Base-by-base conservation (phyloP, 2,113 vertebrate species). In the Rhombomys opimus region DNA sequence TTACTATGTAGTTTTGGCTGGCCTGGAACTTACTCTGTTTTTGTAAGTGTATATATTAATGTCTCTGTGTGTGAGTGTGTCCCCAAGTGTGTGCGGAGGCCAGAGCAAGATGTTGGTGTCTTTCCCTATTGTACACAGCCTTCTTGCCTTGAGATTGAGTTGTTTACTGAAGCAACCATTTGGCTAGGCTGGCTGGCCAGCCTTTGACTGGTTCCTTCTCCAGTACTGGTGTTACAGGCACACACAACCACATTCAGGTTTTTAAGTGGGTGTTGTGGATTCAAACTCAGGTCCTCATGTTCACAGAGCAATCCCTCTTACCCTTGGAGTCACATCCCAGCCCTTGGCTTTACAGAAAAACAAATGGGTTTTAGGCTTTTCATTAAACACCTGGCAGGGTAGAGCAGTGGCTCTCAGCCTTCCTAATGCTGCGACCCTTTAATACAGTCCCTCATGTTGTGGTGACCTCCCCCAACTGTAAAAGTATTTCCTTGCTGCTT, bases 171-270 rank as follows among this genome's bases (percentile, higher is more conserved):
- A 73, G 7, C 22, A 10, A 41, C 72, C 38, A 12, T 41, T 41
- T 75, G 72, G 38, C 72, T 41, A 11, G 38, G 72, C 20, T 41
- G 72, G 72, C 38, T 23, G 72, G n/a, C 72, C 38, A 38, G n/a
- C 8, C n/a, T 23, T 25, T 38, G 7, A 30, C 73, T 78, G 38
- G 20, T 13, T 35, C 59, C 59, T 30, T 90, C 88, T 5, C 20
- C 7, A 25, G 75, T 50, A 4, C 87, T 65, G 59, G 18, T 27
- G 12, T 46, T 50, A 35, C 38, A 65, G 88, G 30, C 4, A 7
- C 5, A 12, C 30, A 9, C 30, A 5, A 15, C 17, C 1, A 38
- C 0, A 8, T 27, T 17, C 0, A 18, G 46, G 57, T 46, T 25
- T 25, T 17, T 15, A 72, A 20, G 17, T 72, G 35, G 70, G 7